These are phyloP conservation scores for Leptogaster cylindrica DNA, from an alignment of 2,888 invertebrate species.

Conservation along the genomic window DNA sequence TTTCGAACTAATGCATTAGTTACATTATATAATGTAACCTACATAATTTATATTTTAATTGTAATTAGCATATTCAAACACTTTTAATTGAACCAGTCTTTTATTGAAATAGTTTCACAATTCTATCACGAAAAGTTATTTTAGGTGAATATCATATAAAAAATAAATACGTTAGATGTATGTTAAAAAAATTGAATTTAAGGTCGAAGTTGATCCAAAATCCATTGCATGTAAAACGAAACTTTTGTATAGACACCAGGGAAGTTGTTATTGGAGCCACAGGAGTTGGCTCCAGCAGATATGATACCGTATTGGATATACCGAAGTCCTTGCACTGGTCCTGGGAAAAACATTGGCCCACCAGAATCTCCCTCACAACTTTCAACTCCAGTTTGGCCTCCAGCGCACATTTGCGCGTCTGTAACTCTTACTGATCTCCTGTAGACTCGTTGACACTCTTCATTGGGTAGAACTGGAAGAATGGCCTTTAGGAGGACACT, in stretches of 20 bases:
- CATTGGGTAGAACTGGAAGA: slow-evolving; percentile 55
- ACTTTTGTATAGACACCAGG: slow-evolving; percentile 68
- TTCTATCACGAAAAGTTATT: too few relatives aligned
- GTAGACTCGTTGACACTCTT: slow-evolving; percentile 57
- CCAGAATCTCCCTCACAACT: slow-evolving; percentile 49
- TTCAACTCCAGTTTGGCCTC: slow-evolving; percentile 56
- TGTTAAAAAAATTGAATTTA: too few relatives aligned
- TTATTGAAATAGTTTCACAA: too few relatives aligned
- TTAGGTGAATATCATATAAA: too few relatives aligned
- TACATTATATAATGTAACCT: too few relatives aligned
- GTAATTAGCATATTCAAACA: too few relatives aligned
- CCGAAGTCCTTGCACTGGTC: slow-evolving; percentile 47
- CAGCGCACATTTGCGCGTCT: slow-evolving; percentile 65
- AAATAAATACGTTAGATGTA: too few relatives aligned
- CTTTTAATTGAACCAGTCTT: too few relatives aligned
- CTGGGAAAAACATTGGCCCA: slow-evolving; percentile 53
- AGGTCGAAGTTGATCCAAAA: slow-evolving; percentile 53
- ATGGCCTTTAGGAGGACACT: slow-evolving; percentile 56
- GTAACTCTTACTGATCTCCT: slow-evolving; percentile 49
- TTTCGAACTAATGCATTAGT: too few relatives aligned
- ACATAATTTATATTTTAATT: too few relatives aligned
- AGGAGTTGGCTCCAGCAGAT: slow-evolving; percentile 67
- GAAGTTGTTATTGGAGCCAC: slow-evolving; percentile 58
- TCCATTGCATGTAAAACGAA: slow-evolving; percentile 65
- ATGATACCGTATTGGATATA: slow-evolving; percentile 66